Percentiles rank a stretch among this genome's conserved stretches.
Evolutionary conservation across 2,797 vertebrate genomes (phyloP).

Genomic region (Darevskia mixta): DNA sequence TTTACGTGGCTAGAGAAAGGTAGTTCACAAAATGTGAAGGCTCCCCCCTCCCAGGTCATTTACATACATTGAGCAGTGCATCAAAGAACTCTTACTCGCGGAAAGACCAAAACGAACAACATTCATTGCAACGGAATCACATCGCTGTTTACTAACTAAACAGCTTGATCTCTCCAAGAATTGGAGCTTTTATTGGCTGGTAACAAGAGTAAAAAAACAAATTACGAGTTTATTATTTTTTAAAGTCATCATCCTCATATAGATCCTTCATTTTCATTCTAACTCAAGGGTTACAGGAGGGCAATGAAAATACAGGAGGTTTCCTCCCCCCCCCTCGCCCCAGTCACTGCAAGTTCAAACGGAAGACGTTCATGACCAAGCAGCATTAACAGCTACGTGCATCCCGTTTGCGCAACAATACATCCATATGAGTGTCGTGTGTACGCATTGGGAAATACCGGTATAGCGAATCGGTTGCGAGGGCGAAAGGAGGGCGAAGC

Average conservation of each 20-base stretch:
- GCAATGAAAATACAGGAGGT: background rate
- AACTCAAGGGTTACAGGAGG: background rate
- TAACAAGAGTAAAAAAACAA: background rate
- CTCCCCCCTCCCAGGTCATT: no score
- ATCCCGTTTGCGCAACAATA: background rate
- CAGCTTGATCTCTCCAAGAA: background rate
- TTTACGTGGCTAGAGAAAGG: background rate
- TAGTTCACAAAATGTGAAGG: background rate
- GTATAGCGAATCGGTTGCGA: background rate
- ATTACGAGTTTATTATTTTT: slow-evolving; percentile 14
- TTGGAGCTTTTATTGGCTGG: background rate
- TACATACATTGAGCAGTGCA: background rate
- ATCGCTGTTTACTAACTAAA: background rate
- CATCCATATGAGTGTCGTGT: no score
- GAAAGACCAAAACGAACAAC: background rate
- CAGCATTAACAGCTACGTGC: background rate
- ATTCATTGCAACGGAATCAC: background rate
- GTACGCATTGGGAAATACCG: background rate
- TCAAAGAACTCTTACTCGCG: background rate
- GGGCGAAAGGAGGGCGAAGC: background rate
- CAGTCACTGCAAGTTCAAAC: background rate
- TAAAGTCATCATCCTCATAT: background rate
- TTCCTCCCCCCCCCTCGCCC: no score
- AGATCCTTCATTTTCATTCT: background rate
- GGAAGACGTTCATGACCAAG: background rate